Conservation (phyloP, 1,140 invertebrate species). For the Aleiodes sp. region DNA sequence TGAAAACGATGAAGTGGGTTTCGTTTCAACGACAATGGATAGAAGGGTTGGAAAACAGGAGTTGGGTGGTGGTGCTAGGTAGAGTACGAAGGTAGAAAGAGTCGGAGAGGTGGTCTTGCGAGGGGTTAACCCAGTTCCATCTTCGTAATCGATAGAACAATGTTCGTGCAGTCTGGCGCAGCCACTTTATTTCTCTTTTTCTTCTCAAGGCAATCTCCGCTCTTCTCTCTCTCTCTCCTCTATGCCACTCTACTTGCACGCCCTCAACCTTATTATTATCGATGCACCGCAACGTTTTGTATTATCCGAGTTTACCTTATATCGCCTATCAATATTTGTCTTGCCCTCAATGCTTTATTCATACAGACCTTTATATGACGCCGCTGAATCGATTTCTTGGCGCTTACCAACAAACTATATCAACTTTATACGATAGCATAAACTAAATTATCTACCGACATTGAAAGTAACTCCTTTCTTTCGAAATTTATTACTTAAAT, state of each 20-base stretch:
- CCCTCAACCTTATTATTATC: background rate
- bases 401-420: background rate
- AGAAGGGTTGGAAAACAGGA: constrained; percentile 37
- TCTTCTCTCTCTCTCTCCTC: too few relatives aligned
- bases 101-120: constrained; percentile 30
- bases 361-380: constrained; percentile 15
- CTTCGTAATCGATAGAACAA: constrained; percentile 51
- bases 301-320: constrained; percentile 15
- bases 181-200: constrained; percentile 51
- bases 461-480: background rate
- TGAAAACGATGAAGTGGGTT: constrained; percentile 29
- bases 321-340: constrained; percentile 35
- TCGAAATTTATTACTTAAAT: background rate
- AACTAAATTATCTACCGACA: background rate
- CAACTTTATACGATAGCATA: too few relatives aligned
- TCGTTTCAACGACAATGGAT: constrained; percentile 21
- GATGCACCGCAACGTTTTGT: background rate
- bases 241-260: background rate
- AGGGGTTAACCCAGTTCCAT: constrained; percentile 53
- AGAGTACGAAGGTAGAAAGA: constrained; percentile 42
- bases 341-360: constrained; percentile 30
- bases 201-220: constrained; percentile 27
- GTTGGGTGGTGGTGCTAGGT: too few relatives aligned
- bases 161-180: constrained; percentile 42
- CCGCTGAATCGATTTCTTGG: background rate